Base-by-base conservation (phyloP, 2,113 vertebrate species). In the Pomatorhinus ruficollis region DNA sequence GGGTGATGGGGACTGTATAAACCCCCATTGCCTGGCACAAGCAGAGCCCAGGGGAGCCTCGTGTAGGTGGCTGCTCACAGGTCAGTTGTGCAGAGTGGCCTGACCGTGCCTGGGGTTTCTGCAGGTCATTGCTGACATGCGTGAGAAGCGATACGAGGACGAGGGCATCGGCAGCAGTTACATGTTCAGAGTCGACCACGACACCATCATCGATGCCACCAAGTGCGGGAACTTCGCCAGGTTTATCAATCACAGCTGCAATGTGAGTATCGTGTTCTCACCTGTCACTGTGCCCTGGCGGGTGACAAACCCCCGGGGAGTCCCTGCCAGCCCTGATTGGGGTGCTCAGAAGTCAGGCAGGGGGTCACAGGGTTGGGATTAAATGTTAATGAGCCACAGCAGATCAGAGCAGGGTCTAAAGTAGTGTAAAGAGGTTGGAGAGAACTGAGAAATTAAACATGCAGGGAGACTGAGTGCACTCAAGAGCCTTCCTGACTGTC, bases 211-310 rank as follows among this genome's bases (percentile, higher is more conserved):
- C 4, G 99, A 99, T 1, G 99, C 99, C 61, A 99, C 99, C 1
- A 99, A 99, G 87, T 99, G 99, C 1, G 99, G 99, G 85, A 99
- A 99, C 98, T 99, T 99, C 0, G 99, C 99, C 39, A 98, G 99
- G 60, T 99, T 99, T 92, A 99, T 99, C 94, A 99, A 99, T 95
- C 99, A 99, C 98, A 99, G 99, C 98, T 99, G 99, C 98, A 99
- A 99, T 14, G 99, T 99, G 97, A 99, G 99, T 98, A 50, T 10
- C 2, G 0, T 2, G 15, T 1, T 11, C 49, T 47, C 5, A 2
- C 15, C 2, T 45, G 3, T 5, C 28, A 0, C 3, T 23, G 35
- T 13, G 2, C 57, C 44, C 49, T 53, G 40, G 23, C 19, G 2
- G 3, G 10, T 28, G 30, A 5, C 40, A 57, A 31, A 61, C 25